Conservation (phyloP, 1,140 invertebrate genomes). For the Macrobrachium rosenbergii region DNA sequence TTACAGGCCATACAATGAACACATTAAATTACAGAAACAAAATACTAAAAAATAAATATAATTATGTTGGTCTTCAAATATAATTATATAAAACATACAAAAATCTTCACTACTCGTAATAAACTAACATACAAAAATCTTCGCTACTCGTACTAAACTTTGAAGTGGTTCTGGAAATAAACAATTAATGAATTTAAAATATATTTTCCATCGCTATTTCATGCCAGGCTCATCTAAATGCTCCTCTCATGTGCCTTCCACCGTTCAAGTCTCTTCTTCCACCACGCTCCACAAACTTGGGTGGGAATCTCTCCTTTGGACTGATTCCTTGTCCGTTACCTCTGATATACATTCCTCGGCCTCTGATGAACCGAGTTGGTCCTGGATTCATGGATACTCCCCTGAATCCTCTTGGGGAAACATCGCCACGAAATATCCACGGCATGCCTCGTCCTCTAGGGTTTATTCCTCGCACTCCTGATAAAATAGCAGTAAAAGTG, state of each 20-base stretch:
- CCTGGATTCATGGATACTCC: conserved; percentile 37
- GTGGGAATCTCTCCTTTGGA: conserved; percentile 44
- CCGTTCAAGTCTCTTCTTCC: conserved; percentile 61
- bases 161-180: neutral
- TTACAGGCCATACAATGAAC: too few relatives aligned
- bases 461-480: conserved; percentile 45
- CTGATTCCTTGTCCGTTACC: conserved; percentile 36
- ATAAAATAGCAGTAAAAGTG: neutral
- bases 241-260: conserved; percentile 56
- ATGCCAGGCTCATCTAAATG: conserved; percentile 32
- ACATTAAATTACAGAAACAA: too few relatives aligned
- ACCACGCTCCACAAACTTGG: conserved; percentile 47
- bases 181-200: neutral
- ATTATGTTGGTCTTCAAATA: too few relatives aligned
- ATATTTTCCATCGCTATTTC: neutral
- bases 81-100: too few relatives aligned
- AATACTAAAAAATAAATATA: too few relatives aligned
- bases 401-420: conserved; percentile 51
- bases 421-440: conserved; percentile 60
- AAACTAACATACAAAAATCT: too few relatives aligned
- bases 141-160: neutral
- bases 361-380: conserved; percentile 51
- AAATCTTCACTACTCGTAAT: too few relatives aligned
- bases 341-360: conserved; percentile 44
- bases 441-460: conserved; percentile 53